Percentiles rank a stretch among this genome's conserved stretches.
Conservation (phyloP, 2,888 invertebrate genomes). For the Gandaritis pyraliata region DNA sequence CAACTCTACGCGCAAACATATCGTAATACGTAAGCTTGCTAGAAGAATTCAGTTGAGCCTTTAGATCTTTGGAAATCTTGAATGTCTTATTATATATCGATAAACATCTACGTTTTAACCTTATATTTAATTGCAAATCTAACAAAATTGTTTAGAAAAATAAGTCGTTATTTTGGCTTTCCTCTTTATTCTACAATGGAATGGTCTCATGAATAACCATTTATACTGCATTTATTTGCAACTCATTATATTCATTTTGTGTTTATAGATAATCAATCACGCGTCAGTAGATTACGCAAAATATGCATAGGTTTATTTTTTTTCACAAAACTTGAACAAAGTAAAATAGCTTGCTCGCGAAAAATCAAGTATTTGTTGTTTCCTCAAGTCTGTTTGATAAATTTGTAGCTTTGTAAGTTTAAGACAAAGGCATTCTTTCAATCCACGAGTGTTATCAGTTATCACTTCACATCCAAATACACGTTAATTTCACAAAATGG, state of each 20-base stretch:
- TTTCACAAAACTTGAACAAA: background rate
- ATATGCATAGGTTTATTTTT: background rate
- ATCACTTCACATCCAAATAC: slow-evolving; percentile 49
- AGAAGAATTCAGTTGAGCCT: slow-evolving; percentile 79
- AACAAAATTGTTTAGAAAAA: slow-evolving; percentile 83
- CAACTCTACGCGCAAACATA: slow-evolving; percentile 25
- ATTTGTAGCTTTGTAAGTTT: slow-evolving; percentile 9
- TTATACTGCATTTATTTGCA: too few relatives aligned
- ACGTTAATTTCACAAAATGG: slow-evolving; percentile 67
- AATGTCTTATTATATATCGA: slow-evolving; percentile 78
- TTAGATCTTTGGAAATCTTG: slow-evolving; percentile 80
- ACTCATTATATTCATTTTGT: slow-evolving; percentile 54
- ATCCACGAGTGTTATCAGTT: slow-evolving; percentile 38
- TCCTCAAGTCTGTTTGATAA: slow-evolving; percentile 10
- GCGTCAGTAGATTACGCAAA: slow-evolving; percentile 12
- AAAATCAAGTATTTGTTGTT: slow-evolving; percentile 40
- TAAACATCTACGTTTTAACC: slow-evolving; percentile 78
- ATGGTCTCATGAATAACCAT: slow-evolving; percentile 81
- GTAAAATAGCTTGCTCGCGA: slow-evolving; percentile 39
- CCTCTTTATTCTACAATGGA: slow-evolving; percentile 79
- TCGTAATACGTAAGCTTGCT: slow-evolving; percentile 57
- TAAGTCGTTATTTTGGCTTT: slow-evolving; percentile 83
- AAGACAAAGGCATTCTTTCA: slow-evolving; percentile 20
- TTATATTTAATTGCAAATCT: slow-evolving; percentile 77
- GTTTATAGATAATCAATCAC: slow-evolving; percentile 25